Base-by-base conservation (phyloP, 1,140 invertebrate species). In the Whitmania pigra region DNA sequence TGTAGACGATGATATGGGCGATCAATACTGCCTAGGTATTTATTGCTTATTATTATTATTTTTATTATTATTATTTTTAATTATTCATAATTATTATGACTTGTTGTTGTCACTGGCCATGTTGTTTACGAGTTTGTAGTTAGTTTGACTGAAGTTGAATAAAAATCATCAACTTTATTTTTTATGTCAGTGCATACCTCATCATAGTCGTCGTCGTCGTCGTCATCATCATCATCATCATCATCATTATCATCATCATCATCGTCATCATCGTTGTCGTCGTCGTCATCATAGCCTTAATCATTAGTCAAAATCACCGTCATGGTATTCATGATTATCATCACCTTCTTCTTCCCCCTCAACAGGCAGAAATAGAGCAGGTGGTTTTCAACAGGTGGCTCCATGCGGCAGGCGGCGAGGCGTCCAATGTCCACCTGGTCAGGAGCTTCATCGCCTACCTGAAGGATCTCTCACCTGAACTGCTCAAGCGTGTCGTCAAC, bases 401-500 rank as follows among this genome's bases (percentile, higher is more conserved):
- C 15, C 57, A 63, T n/a, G 22, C 29, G 11, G 57, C 57, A 4
- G 57, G 57, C 11, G 22, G 11, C 2, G 29, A 63, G 1, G 11
- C 22, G 29, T 63, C 57, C 6, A 63, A 31, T n/a, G 57, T 31
- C 57, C 29, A 63, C 57, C 57, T 63, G 22, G 57, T 63, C 29
- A 31, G 29, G 29, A 31, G 57, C 11, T 63, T 63, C 29, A 22
- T 63, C 22, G 22, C 57, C 22, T 63, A 63, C 29, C 57, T 63
- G 22, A 63, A 31, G 22, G 29, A 63, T 5, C 11, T 63, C 11
- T 63, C 57, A n/a, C 22, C 57, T 18, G 57, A 63, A 7, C 29
- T 63, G 29, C 57, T 25, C 29, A 63, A 63, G 29, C 57, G 29
- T 31, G 20, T 63, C 57, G 57, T 63, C 57, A 63, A 63, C 20